Base-by-base conservation (phyloP, 2,797 vertebrate species). In the Anguilla pacifica region DNA sequence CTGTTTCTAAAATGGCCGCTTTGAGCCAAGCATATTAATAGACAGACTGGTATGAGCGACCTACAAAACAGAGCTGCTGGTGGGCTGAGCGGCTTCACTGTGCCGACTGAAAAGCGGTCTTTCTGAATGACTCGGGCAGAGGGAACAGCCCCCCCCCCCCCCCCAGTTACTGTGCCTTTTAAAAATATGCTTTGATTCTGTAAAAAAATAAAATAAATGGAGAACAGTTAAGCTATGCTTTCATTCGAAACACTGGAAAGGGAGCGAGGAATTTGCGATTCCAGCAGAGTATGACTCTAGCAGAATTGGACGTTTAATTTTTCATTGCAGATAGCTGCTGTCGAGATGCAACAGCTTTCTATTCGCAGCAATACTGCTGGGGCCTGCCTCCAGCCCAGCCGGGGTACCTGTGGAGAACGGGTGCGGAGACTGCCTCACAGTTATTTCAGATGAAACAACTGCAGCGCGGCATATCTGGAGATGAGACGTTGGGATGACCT, bases 1-100 rank as follows among this genome's bases (percentile, higher is more conserved):
- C 72, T 31, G 35, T 79, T 22, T 49, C 1, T 82, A 84, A 84
- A 84, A 84, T 84, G 82, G 82, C 53, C 2, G 46, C 82, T 84
- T 31, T 51, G 19, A 82, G 46, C 28, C 39, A 51, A 51, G 46
- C 25, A 0, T 82, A 51, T 49, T 82, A 49, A 82, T 82, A 82
- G 43, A 81, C 43, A 25, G 49, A 49, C 19, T 51, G 19, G 79
- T 51, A 46, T 25, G 46, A 82, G 2, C 9, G 43, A 82, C 43
- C 77, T 19, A 81, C 15, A 39, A 82, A 82, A 49, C 43, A 22
- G 19, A 82, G 43, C 46, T 22, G 10, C 79, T 82, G 19, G 9
- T 25, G 22, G 46, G 43, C 17, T 46, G 39, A 6, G 46, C 22
- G 46, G 22, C 46, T 49, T 15, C 79, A 82, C 43, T 49, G 22